These are phyloP conservation scores for Cossypha niveicapilla DNA, from an alignment of 2,797 vertebrate genomes.

Conservation along the genomic window DNA sequence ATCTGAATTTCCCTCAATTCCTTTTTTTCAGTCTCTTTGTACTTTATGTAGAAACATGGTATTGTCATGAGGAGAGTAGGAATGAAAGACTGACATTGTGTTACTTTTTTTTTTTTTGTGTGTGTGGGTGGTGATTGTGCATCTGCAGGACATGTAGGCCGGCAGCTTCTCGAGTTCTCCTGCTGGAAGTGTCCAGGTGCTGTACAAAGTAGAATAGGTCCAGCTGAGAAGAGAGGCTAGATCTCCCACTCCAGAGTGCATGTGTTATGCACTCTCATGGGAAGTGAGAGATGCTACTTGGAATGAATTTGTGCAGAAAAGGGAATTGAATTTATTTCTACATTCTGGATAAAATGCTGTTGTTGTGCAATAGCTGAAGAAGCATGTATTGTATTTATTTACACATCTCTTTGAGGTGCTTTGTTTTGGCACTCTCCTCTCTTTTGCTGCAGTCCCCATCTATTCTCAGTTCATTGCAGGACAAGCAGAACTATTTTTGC, in stretches of 20 bases:
- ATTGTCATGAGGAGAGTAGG: not conserved
- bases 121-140: not conserved
- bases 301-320: not conserved
- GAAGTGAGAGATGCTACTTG: not conserved
- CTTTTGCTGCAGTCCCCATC: not conserved
- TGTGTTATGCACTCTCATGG: not conserved
- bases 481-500: not conserved
- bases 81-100: not conserved
- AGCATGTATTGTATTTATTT: not conserved
- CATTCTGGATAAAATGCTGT: not conserved
- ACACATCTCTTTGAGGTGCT: not conserved
- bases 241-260: not conserved
- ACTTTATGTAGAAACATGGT: not conserved
- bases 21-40: not conserved
- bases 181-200: rapidly evolving
- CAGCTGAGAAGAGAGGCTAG: not conserved
- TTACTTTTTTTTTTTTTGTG: not conserved
- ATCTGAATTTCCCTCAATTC: not conserved
- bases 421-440: not conserved
- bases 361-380: not conserved
- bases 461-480: not conserved
- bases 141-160: rapidly evolving
- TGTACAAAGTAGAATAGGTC: not conserved
- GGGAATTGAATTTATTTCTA: not conserved
- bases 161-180: not conserved